Evolutionary conservation across 2,113 vertebrate genomes (phyloP).

Genomic region (Rhinolophus sinicus): DNA sequence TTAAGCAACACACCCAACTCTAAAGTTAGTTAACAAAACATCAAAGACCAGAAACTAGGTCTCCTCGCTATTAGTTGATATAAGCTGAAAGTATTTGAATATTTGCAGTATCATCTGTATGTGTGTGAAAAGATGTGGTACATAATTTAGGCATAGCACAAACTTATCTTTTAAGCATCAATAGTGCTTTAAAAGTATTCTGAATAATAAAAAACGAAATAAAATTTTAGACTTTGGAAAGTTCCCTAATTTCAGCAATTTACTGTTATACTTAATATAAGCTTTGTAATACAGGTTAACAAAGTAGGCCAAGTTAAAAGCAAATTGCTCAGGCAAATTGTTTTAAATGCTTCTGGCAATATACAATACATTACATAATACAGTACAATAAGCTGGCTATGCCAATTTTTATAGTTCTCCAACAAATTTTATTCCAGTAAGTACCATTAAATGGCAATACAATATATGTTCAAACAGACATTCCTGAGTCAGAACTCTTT

Average conservation of each 20-base stretch:
- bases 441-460: not conserved
- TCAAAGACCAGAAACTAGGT: not conserved
- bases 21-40: constrained; percentile 18
- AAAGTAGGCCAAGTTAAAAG: constrained; percentile 20
- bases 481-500: not conserved
- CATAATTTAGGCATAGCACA: constrained; percentile 1
- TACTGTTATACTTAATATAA: constrained; percentile 45
- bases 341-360: constrained; percentile 32
- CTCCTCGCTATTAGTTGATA: not conserved
- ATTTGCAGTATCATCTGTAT: not conserved
- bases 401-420: constrained; percentile 22
- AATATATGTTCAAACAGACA: not conserved
- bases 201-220: constrained; percentile 47
- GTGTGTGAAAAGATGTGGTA: not conserved
- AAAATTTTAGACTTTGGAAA: constrained; percentile 27
- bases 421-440: constrained; percentile 31
- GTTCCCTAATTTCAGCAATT: not conserved
- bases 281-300: not conserved
- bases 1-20: not conserved
- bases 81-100: not conserved
- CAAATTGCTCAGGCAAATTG: not conserved
- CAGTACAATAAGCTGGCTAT: not conserved
- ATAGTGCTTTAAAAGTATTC: not conserved
- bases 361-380: not conserved
- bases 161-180: not conserved